Conservation (phyloP, 2,888 invertebrate genomes). For the Nomada fucata region DNA sequence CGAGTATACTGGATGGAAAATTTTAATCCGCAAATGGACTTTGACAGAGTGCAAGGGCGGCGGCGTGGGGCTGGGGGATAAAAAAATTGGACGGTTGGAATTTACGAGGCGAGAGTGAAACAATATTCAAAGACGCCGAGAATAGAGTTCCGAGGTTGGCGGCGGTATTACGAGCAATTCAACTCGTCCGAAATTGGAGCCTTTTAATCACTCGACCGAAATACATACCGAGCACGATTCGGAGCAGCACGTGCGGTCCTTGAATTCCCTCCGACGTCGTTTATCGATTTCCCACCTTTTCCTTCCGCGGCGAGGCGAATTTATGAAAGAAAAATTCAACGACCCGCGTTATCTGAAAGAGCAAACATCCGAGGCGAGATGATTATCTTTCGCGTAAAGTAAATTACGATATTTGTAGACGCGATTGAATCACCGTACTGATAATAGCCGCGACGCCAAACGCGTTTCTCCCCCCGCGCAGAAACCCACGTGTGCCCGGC, state of each 20-base stretch:
- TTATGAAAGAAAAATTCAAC: neutral
- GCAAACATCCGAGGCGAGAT: neutral
- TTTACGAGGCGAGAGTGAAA: neutral
- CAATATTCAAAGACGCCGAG: neutral
- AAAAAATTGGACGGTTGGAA: neutral
- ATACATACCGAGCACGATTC: neutral
- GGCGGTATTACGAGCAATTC: neutral
- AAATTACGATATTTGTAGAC: neutral
- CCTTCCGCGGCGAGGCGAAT: neutral
- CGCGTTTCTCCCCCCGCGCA: no score
- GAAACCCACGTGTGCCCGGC: no score
- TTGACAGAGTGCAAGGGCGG: no score
- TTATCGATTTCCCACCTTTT: neutral
- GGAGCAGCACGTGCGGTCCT: neutral
- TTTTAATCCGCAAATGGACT: neutral
- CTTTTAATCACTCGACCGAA: neutral
- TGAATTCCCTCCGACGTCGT: neutral
- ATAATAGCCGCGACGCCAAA: neutral
- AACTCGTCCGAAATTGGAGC: neutral
- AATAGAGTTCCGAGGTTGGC: neutral
- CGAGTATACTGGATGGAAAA: no score
- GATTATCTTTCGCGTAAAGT: neutral
- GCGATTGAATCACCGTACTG: neutral
- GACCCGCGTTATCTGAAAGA: neutral
- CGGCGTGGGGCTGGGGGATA: no score